Evolutionary conservation across 2,113 vertebrate genomes (phyloP).

Genomic region (human (Homo sapiens)): GRCh38 chr3:108675501-108676000

Average conservation of each 20-base stretch:
- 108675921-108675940: not conserved
- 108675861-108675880: conserved; percentile 74
- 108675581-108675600: not conserved
- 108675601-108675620: conserved; percentile 35
- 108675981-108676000: conserved; percentile 31
- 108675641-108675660: conserved; percentile 24
- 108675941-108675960: not conserved
- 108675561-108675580: not conserved
- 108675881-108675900: not conserved
- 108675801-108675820: conserved; percentile 75
- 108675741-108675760: conserved; percentile 32
- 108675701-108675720: conserved; percentile 23
- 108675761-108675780: conserved; percentile 49
- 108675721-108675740: conserved; percentile 22
- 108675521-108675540: not conserved
- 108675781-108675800: conserved; percentile 75
- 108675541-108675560: not conserved
- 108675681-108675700: conserved; percentile 15
- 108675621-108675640: not conserved
- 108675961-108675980: conserved; percentile 11
- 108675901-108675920: not conserved
- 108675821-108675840: conserved; percentile 79
- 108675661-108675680: not conserved
- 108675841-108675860: conserved; percentile 79
- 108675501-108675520: not conserved